Percentiles rank a stretch among this genome's conserved stretches.
phyloP scores from a whole-genome alignment of 2,113 vertebrate species.

The Gila orcuttii region DNA sequence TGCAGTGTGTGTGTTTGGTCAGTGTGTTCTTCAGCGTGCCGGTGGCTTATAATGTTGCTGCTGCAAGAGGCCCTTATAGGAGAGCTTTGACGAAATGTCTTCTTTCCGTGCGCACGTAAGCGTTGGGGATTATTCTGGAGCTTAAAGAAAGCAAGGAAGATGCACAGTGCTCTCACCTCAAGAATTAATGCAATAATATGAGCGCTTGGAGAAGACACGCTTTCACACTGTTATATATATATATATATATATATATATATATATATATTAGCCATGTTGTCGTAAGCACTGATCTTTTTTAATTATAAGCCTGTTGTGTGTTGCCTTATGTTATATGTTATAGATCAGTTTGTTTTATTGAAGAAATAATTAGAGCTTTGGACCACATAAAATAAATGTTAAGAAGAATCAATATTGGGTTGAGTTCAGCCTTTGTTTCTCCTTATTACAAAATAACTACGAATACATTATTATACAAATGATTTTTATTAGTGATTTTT shows the following conservation, averaged over 20 bases:
- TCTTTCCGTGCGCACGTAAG: constrained; percentile 9
- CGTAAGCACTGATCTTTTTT: not conserved
- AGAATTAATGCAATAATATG: not conserved
- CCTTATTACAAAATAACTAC: not conserved
- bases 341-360: not conserved
- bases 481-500: no score
- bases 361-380: not conserved
- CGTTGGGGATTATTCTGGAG: constrained; percentile 46
- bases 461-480: no score
- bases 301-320: not conserved
- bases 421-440: not conserved
- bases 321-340: not conserved
- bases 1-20: not conserved
- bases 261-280: constrained; percentile 12
- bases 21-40: not conserved
- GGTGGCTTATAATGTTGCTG: not conserved
- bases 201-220: not conserved
- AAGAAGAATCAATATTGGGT: not conserved
- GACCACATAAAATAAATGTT: not conserved
- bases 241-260: not conserved
- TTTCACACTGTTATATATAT: not conserved
- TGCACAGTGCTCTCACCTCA: not conserved
- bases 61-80: not conserved
- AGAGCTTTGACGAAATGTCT: constrained; percentile 1
- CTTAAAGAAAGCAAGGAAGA: constrained; percentile 35